Evolutionary conservation across 2,888 invertebrate genomes (phyloP), one percentile per base, ranked within the genome.

Genomic region (Drosophila kuntzei): DNA sequence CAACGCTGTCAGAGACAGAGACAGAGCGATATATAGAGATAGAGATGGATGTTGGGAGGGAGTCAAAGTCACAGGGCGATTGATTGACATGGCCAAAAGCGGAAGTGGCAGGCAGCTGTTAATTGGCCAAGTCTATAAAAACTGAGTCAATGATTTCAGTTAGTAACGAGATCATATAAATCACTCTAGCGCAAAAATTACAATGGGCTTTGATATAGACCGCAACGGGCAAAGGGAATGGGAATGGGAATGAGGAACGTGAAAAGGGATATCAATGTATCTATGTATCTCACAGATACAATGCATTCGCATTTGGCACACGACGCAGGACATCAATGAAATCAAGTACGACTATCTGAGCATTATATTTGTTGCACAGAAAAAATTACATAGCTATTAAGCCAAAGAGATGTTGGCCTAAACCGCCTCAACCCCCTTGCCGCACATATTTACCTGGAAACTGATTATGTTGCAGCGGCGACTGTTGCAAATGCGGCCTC

Each of bases 341-440:
- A 75, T 86, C 60, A 74, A 54, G 7, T 54, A 22, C 43, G 32
- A 72, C 50, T 49, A 62, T 50, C 49, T 55, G 60, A 36, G 43
- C 51, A 50, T 51, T 53, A 62, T 70, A 69, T 73, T 72, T 75
- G 76, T 71, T 69, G 68, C 71, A 61, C 2, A 50, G 71, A 82
- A 80, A 80, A 88, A 89, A 87, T 89, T 87, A 79, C 87, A 78
- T 80, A 79, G 71, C 87, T 78, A 89, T 89, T 89, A 87, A 54
- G 51, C 20, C 34, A 54, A n/a, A n/a, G 34, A 43, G 16, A 32
- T 32, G 47, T 18, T 8, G 47, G 29, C 18, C 29, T 12, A 18
- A 12, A 20, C 29, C 34, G 25, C 32, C 14, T 8, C n/a, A n/a
- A 6, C 16, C 27, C 18, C 32, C 5, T 18, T 64, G 61, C 51